A percentile compares a stretch with the other conserved stretches of the same genome.
Conservation (phyloP, 2,888 invertebrate genomes). For the Lysandra bellargus region DNA sequence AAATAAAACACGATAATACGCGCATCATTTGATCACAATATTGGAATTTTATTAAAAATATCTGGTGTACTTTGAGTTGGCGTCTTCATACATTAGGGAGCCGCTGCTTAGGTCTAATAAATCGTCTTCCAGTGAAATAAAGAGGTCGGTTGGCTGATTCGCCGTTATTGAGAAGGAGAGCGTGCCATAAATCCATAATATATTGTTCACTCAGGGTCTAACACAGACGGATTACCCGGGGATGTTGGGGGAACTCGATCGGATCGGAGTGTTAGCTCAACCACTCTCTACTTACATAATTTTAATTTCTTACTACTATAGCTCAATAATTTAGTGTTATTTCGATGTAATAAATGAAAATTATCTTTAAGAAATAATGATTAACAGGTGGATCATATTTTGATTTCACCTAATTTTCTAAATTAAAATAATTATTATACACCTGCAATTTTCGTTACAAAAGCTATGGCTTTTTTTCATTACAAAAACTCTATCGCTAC, state of each 20-base stretch:
- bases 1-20: not conserved
- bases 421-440: too few relatives aligned
- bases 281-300: not conserved
- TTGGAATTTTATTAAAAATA: constrained; percentile 28
- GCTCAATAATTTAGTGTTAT: too few relatives aligned
- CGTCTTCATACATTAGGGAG: constrained; percentile 26
- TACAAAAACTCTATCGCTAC: too few relatives aligned
- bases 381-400: too few relatives aligned
- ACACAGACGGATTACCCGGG: constrained; percentile 25
- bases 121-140: constrained; percentile 28
- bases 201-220: constrained; percentile 31
- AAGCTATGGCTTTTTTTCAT: too few relatives aligned
- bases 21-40: constrained; percentile 24
- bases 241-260: constrained; percentile 21
- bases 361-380: too few relatives aligned
- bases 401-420: too few relatives aligned
- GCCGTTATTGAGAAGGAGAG: constrained; percentile 30
- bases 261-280: not conserved
- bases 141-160: constrained; percentile 31
- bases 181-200: constrained; percentile 30
- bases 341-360: too few relatives aligned
- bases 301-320: not conserved
- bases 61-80: constrained; percentile 17
- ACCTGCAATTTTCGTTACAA: too few relatives aligned
- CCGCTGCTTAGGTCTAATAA: constrained; percentile 25